These are phyloP conservation scores for Agrotis ipsilon DNA, from an alignment of 2,888 invertebrate species.

Conservation along the genomic window DNA sequence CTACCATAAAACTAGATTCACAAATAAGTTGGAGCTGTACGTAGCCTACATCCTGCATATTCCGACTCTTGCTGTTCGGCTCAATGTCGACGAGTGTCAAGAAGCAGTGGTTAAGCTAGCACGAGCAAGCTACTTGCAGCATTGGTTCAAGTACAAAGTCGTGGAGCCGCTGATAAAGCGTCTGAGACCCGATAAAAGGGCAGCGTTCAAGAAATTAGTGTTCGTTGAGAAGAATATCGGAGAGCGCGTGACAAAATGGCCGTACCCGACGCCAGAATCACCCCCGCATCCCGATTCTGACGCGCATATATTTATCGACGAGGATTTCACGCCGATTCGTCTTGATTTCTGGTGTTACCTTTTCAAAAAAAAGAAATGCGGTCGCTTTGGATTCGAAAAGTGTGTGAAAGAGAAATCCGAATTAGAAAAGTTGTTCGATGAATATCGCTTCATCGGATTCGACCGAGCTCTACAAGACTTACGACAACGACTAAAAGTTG, in stretches of 20 bases:
- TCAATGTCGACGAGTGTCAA: slow-evolving; percentile 74
- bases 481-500: slow-evolving; percentile 69
- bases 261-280: slow-evolving; percentile 64
- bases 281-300: slow-evolving; percentile 11
- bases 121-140: slow-evolving; percentile 71
- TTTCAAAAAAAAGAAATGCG: too few species aligned
- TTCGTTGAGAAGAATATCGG: slow-evolving; percentile 75
- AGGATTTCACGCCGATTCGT: background rate
- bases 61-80: slow-evolving; percentile 70
- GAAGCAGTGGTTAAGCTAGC: slow-evolving; percentile 73
- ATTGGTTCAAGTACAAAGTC: slow-evolving; percentile 74
- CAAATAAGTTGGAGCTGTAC: slow-evolving; percentile 76
- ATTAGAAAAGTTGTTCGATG: slow-evolving; percentile 77
- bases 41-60: slow-evolving; percentile 71
- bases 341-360: too few species aligned
- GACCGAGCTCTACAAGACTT: slow-evolving; percentile 76
- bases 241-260: slow-evolving; percentile 68
- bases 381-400: too few species aligned
- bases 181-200: slow-evolving; percentile 68
- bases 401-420: slow-evolving; percentile 52
- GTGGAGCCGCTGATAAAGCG: slow-evolving; percentile 77
- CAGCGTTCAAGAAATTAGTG: slow-evolving; percentile 72
- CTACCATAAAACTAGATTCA: slow-evolving; percentile 71
- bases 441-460: slow-evolving; percentile 77
- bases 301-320: slow-evolving; percentile 57